phyloP scores from a whole-genome alignment of 1,140 invertebrate genomes.

The Lycorma delicatula region DNA sequence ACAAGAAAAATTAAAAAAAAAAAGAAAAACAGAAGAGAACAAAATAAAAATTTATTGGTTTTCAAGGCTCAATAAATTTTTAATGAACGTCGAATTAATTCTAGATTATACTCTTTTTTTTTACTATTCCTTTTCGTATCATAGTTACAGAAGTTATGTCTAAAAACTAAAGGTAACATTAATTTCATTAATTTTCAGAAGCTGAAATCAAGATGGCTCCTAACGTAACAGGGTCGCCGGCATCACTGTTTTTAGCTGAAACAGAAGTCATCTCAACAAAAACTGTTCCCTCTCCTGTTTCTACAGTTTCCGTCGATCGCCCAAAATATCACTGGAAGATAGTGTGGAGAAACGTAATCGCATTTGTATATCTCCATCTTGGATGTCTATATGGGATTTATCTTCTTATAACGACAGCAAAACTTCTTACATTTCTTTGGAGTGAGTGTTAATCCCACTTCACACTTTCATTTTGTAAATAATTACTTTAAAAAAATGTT shows the following conservation, averaged over 20 bases:
- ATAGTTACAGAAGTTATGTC: no score
- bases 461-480: no score
- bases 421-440: slow-evolving; percentile 43
- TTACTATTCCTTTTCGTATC: no score
- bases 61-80: no score
- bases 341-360: slow-evolving; percentile 62
- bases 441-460: slow-evolving; percentile 38
- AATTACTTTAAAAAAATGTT: not conserved
- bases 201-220: slow-evolving; percentile 36
- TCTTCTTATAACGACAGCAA: slow-evolving; percentile 43
- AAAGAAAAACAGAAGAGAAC: no score
- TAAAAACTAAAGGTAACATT: no score
- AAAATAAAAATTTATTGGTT: no score
- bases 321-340: slow-evolving; percentile 49
- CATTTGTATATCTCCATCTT: slow-evolving; percentile 53
- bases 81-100: no score
- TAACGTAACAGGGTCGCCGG: slow-evolving; percentile 30
- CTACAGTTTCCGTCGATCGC: slow-evolving; percentile 10
- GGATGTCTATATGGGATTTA: slow-evolving; percentile 54
- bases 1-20: no score
- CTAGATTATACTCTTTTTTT: no score
- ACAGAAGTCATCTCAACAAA: slow-evolving; percentile 31
- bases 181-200: no score
- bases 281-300: not conserved
- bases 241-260: slow-evolving; percentile 34